Evolutionary conservation across 2,113 vertebrate species (phyloP).

Genomic region (Gadus macrocephalus): DNA sequence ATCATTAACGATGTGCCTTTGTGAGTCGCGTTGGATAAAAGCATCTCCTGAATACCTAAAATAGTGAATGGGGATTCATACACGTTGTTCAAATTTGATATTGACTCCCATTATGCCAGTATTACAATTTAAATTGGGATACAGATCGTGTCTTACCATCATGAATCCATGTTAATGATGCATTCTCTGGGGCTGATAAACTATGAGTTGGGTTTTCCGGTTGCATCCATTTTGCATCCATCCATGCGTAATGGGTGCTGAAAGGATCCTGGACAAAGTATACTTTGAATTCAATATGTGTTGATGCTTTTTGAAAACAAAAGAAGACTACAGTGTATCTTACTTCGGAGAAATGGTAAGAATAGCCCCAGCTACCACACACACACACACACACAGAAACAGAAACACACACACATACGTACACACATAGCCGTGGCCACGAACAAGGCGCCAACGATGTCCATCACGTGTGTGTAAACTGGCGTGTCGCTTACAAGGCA

Average conservation of each 20-base stretch:
- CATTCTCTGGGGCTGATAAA: no score
- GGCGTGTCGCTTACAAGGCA: neutral
- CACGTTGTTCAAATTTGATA: no score
- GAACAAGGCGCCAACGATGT: neutral
- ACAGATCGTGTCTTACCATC: no score
- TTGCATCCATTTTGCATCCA: neutral
- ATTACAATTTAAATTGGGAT: no score
- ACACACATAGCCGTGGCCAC: neutral
- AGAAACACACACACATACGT: neutral
- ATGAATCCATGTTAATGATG: no score
- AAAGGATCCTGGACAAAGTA: neutral
- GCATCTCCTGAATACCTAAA: no score
- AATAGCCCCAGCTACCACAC: neutral
- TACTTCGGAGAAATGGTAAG: neutral
- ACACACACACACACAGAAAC: neutral
- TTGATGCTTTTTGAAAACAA: neutral
- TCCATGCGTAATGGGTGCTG: neutral
- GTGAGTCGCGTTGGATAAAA: no score
- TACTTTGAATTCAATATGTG: neutral
- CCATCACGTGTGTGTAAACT: slow-evolving; percentile 1
- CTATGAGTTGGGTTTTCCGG: neutral
- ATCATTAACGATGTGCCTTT: no score
- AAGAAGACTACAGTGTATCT: neutral
- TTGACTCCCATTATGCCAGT: no score
- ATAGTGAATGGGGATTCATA: no score